phyloP scores from a whole-genome alignment of 2,797 vertebrate genomes.

The Catharus ustulatus region DNA sequence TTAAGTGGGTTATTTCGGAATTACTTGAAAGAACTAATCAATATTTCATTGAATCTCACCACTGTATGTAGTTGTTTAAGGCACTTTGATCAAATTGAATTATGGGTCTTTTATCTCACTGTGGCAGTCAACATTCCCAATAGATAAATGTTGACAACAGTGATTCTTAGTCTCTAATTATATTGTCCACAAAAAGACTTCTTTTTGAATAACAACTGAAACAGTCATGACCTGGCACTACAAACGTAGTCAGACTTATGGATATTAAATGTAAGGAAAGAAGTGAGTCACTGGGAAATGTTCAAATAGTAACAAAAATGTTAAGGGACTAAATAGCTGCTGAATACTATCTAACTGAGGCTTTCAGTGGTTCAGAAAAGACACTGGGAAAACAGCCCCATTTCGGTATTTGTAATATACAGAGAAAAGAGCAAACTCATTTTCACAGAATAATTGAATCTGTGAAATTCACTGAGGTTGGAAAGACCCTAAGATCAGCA shows the following conservation, averaged over 20 bases:
- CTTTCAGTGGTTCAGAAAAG: neutral
- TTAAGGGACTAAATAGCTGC: neutral
- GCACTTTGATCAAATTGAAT: constrained; percentile 40
- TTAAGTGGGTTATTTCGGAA: neutral
- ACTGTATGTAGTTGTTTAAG: constrained; percentile 15
- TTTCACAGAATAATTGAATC: neutral
- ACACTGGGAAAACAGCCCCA: neutral
- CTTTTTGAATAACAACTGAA: neutral
- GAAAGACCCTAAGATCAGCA: neutral
- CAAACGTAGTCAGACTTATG: constrained; percentile 16
- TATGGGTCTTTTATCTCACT: constrained; percentile 13
- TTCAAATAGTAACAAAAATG: neutral
- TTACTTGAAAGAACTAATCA: constrained; percentile 22
- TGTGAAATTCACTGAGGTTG: neutral
- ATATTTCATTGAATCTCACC: constrained; percentile 32
- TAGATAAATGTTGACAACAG: constrained; percentile 3
- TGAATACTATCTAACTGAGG: neutral
- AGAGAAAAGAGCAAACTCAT: neutral
- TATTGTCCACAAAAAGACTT: neutral
- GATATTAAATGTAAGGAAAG: constrained; percentile 18
- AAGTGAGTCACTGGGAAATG: neutral
- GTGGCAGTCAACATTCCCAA: constrained; percentile 7
- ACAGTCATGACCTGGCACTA: neutral
- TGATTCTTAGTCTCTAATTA: constrained; percentile 4
- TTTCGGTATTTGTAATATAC: neutral